phyloP scores from a whole-genome alignment of 2,113 vertebrate genomes.

The Tenrec ecaudatus region DNA sequence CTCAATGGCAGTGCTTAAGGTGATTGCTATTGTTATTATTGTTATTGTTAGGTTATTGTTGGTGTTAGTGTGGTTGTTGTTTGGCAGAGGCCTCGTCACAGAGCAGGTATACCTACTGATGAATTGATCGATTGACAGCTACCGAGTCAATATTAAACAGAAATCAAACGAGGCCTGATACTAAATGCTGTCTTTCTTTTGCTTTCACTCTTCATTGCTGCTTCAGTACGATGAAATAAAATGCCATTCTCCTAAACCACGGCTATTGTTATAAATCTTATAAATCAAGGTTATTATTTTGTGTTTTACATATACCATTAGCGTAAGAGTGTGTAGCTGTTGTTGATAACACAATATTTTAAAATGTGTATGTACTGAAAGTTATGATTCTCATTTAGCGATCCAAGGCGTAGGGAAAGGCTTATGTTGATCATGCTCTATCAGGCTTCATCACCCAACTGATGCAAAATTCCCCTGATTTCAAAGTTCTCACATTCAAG shows the following conservation, averaged over 20 bases:
- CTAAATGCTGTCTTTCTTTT: not conserved
- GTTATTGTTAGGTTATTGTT: too few species aligned
- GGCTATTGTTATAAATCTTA: not conserved
- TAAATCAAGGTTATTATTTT: conserved; percentile 15
- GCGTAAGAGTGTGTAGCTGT: not conserved
- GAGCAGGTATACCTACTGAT: not conserved
- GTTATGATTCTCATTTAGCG: not conserved
- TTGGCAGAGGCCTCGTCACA: not conserved
- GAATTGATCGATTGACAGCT: not conserved
- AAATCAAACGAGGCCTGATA: not conserved
- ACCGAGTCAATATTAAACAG: not conserved
- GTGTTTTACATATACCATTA: not conserved
- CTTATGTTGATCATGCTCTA: not conserved
- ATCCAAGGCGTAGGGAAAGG: not conserved
- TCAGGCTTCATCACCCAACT: not conserved
- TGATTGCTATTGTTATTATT: too few species aligned
- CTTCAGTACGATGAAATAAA: conserved; percentile 1
- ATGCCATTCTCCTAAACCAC: not conserved
- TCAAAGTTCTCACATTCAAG: not conserved
- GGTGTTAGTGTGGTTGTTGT: too few species aligned
- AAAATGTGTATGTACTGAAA: not conserved
- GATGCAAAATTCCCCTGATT: not conserved
- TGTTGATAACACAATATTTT: not conserved
- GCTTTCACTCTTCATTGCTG: conserved; percentile 10
- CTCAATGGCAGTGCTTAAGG: not conserved